A percentile compares a stretch with the other conserved stretches of the same genome.
Conservation (phyloP, 2,797 vertebrate species). For the Cottoperca gobio region DNA sequence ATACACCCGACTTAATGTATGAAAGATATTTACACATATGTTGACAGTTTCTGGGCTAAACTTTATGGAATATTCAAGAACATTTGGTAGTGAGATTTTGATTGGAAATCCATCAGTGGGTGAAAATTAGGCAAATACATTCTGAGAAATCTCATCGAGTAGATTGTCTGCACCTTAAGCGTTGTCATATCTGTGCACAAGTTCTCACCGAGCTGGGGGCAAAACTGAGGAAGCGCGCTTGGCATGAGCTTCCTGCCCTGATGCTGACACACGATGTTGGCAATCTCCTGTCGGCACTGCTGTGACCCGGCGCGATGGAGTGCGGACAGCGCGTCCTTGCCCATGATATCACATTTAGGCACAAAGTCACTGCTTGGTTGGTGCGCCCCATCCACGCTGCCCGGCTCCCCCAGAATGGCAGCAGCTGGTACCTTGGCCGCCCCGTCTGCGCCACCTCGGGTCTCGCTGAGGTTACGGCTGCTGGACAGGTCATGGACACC, state of each 20-base stretch:
- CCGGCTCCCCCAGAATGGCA: constrained; percentile 89
- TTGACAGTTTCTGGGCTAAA: background rate
- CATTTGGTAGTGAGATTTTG: background rate
- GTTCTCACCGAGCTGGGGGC: constrained; percentile 90
- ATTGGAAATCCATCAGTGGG: too few species aligned
- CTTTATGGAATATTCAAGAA: background rate
- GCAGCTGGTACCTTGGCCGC: constrained; percentile 72
- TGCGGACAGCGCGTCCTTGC: constrained; percentile 95
- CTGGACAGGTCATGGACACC: constrained; percentile 85
- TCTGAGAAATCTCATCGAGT: background rate
- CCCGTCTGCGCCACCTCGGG: constrained; percentile 65
- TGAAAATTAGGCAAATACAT: background rate
- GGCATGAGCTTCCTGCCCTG: constrained; percentile 94
- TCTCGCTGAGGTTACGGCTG: constrained; percentile 89
- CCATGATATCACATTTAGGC: constrained; percentile 93
- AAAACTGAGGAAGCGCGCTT: constrained; percentile 90
- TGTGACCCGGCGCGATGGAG: constrained; percentile 91
- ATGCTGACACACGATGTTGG: constrained; percentile 95
- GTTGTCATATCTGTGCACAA: background rate
- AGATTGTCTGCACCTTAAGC: background rate
- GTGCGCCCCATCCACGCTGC: constrained; percentile 94
- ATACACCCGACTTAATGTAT: background rate
- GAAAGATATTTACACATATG: background rate
- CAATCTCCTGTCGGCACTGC: constrained; percentile 95
- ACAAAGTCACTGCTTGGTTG: constrained; percentile 90